Conservation (phyloP, 2,888 invertebrate species). For the Perithous albicinctus region DNA sequence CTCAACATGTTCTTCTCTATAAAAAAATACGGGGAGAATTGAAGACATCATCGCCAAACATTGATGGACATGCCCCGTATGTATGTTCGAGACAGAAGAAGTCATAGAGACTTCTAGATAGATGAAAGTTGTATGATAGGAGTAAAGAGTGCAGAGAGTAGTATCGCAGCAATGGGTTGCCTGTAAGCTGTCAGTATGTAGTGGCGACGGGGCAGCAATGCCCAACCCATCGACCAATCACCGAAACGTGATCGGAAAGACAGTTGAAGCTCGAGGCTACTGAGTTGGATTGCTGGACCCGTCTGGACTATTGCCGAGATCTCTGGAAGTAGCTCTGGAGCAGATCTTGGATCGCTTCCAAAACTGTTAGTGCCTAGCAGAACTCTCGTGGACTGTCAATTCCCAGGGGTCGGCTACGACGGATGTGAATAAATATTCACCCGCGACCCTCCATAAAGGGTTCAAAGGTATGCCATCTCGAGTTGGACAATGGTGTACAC, state of each 20-base stretch:
- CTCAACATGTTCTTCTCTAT: too few species aligned
- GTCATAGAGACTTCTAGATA: not conserved
- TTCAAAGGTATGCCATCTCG: not conserved
- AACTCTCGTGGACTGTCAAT: slow-evolving; percentile 40
- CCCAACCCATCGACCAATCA: slow-evolving; percentile 72
- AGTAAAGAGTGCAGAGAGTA: slow-evolving; percentile 34
- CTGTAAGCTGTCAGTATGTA: slow-evolving; percentile 1
- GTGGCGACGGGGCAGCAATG: not conserved
- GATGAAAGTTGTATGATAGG: slow-evolving; percentile 19
- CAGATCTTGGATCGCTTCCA: slow-evolving; percentile 71
- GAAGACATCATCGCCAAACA: too few species aligned
- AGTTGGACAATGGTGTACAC: not conserved
- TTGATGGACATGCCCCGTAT: not conserved
- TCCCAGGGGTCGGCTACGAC: slow-evolving; percentile 36
- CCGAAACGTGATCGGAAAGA: slow-evolving; percentile 74
- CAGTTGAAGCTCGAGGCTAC: slow-evolving; percentile 49
- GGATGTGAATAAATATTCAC: slow-evolving; percentile 29
- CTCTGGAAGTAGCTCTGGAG: slow-evolving; percentile 37
- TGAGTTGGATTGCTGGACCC: slow-evolving; percentile 31
- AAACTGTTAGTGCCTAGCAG: slow-evolving; percentile 66
- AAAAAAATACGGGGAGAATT: too few species aligned
- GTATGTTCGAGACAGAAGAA: not conserved
- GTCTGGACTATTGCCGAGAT: slow-evolving; percentile 44
- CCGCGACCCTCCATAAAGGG: not conserved
- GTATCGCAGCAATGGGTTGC: not conserved